These are phyloP conservation scores for Chloroceryle amazona DNA, from an alignment of 2,797 vertebrate species.

Conservation along the genomic window DNA sequence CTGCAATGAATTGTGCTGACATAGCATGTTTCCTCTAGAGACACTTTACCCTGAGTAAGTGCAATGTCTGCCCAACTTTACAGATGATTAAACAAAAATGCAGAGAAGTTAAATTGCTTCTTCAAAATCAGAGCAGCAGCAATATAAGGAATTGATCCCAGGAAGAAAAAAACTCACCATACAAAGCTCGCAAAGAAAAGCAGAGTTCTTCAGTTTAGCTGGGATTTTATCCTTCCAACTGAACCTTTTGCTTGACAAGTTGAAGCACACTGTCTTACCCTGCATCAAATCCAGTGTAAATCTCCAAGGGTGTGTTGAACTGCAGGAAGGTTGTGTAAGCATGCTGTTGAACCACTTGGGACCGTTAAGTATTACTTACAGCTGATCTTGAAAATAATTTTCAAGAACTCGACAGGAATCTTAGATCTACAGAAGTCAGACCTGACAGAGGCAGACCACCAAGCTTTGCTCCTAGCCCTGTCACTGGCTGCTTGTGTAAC, in stretches of 20 bases:
- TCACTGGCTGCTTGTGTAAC: neutral
- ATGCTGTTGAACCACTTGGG: neutral
- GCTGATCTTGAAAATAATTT: neutral
- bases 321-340: neutral
- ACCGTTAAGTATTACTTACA: neutral
- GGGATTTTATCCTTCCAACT: neutral
- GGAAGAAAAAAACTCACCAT: neutral
- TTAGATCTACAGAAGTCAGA: neutral
- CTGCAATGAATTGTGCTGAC: neutral
- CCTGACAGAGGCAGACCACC: neutral
- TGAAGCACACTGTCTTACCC: neutral
- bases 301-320: neutral
- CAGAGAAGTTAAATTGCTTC: neutral
- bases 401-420: neutral
- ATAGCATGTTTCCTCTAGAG: neutral
- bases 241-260: neutral
- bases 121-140: neutral
- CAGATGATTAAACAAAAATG: neutral
- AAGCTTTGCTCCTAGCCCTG: neutral
- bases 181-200: neutral
- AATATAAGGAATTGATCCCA: neutral
- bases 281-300: neutral
- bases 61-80: neutral
- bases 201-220: neutral
- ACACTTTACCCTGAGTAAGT: neutral